These are phyloP conservation scores for Actinopyga echinites DNA, from an alignment of 53 echinoderm and acorn worm species.

Conservation along the genomic window DNA sequence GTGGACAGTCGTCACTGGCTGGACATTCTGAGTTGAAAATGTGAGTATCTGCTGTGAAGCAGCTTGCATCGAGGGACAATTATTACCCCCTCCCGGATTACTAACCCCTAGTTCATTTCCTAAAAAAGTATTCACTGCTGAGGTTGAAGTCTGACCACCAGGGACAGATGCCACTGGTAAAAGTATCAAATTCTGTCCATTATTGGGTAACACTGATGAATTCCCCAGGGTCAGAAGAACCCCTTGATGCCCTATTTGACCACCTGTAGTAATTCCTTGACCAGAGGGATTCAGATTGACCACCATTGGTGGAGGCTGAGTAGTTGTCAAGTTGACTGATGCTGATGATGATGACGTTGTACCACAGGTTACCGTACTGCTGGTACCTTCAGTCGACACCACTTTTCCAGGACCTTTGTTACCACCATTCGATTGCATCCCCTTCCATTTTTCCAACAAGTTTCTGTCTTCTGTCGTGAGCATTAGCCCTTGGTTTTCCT, in stretches of 20 bases:
- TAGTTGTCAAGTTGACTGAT: background rate
- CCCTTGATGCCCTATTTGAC: background rate
- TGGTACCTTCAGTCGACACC: too few relatives aligned
- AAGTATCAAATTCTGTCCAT: conserved; percentile 20
- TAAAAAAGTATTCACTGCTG: background rate
- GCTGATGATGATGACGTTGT: background rate
- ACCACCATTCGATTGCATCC: conserved; percentile 55
- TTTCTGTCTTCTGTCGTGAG: conserved; percentile 80
- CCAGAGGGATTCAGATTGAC: background rate
- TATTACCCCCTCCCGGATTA: background rate
- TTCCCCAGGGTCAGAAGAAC: conserved; percentile 10
- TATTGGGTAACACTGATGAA: background rate
- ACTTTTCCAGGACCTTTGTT: background rate
- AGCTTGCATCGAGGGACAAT: background rate
- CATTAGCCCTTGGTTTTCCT: conserved; percentile 46
- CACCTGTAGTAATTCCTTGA: background rate
- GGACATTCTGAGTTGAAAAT: background rate
- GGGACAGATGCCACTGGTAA: conserved; percentile 2
- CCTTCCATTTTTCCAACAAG: conserved; percentile 90
- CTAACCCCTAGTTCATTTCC: background rate
- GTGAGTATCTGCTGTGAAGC: background rate
- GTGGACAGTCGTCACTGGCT: background rate
- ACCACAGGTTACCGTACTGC: too few relatives aligned
- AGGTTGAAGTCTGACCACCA: background rate
- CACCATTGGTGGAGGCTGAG: background rate